Conservation (phyloP, 2,888 invertebrate genomes). For the Cheilosia soror region DNA sequence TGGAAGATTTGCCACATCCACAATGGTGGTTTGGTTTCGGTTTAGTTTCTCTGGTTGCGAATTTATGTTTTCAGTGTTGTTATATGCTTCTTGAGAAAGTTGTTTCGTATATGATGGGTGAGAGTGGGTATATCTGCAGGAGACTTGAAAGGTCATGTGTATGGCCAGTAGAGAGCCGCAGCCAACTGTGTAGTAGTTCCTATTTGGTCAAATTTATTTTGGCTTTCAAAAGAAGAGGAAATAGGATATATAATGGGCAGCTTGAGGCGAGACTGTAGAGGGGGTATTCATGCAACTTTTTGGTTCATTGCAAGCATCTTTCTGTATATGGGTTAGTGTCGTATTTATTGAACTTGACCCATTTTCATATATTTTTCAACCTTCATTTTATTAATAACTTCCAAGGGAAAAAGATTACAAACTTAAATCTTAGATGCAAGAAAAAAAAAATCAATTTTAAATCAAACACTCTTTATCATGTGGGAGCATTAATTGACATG, state of each 20-base stretch:
- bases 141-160: not conserved
- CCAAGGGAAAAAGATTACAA: not conserved
- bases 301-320: too few species aligned
- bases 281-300: not conserved
- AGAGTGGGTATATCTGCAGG: too few species aligned
- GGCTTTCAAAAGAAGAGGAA: not conserved
- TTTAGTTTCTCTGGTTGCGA: constrained; percentile 54
- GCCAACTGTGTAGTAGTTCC: not conserved
- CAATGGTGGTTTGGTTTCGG: constrained; percentile 60
- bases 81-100: not conserved
- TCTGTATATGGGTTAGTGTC: too few species aligned
- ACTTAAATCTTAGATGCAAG: not conserved
- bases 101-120: not conserved
- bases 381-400: too few species aligned
- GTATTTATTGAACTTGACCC: too few species aligned
- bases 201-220: constrained; percentile 11
- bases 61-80: constrained; percentile 37
- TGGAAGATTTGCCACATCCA: constrained; percentile 71
- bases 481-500: constrained; percentile 13
- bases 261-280: too few species aligned
- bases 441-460: not conserved
- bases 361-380: too few species aligned
- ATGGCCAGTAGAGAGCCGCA: constrained; percentile 10
- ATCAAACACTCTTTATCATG: constrained; percentile 17
- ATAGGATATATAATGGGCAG: not conserved